Base-by-base conservation (phyloP, 23 tunicate species). In the Trididemnum clinides region DNA sequence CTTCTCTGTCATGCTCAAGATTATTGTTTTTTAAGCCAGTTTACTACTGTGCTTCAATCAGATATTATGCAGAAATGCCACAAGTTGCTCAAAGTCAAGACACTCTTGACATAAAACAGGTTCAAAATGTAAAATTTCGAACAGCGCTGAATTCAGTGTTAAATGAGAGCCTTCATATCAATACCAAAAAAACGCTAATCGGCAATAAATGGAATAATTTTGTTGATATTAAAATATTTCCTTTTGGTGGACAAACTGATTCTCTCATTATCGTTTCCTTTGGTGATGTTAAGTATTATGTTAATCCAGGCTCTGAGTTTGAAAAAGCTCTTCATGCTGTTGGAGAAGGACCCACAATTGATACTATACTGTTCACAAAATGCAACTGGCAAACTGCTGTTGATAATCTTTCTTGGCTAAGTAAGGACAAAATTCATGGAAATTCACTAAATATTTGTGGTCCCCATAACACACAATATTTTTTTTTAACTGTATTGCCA, bases 401-500 rank as follows among this genome's bases (percentile, higher is more conserved):
- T 23, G 25, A 19, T 51, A 2, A 51, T 15, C 83, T 38, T 18
- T 6, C 39, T 23, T 27, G 37, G 29, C 29, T 73, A 7, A 38
- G 19, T 38, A 7, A 36, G 18, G 7, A 73, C 18, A 25, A 26
- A 37, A 7, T 37, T 3, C 27, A 36, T 36, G 2, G 28, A 2
- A 23, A 73, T 7, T 6, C 28, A 7, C 26, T 78, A 6, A 27
- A 51, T 51, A 2, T 78, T 54, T 78, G 51, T 78, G 83, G 83
- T 5, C 83, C 83, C 28, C 22, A 34, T 21, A 38, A 66, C 2
- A 78, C 26, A 4, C 18, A 10, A 38, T 10, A 37, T 20, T 10
- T n/a, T 15, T 73, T 37, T 37, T 7, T 27, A 7, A 37, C 5
- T 19, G 5, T 39, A 12, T 36, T 73, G 57, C 80, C 80, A 18